These are phyloP conservation scores for Machaerirhynchus nigripectus DNA, from an alignment of 2,113 vertebrate genomes.

Conservation along the genomic window DNA sequence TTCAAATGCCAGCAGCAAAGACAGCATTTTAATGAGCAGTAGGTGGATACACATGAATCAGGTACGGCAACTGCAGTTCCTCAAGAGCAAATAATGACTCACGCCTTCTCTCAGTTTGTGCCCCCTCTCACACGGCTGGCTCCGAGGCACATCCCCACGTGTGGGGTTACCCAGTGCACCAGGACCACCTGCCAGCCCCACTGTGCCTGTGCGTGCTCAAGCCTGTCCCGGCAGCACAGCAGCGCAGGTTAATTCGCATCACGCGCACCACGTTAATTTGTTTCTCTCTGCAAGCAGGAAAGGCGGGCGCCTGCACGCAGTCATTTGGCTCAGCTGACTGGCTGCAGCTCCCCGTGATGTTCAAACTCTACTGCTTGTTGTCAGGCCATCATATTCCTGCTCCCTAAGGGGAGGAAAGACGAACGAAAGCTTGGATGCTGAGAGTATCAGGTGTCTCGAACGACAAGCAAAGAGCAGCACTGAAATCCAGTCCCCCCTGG, in stretches of 20 bases:
- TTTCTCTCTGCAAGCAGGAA: neutral
- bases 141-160: neutral
- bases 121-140: neutral
- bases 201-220: neutral
- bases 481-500: neutral
- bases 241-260: neutral
- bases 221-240: neutral
- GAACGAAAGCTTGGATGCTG: neutral
- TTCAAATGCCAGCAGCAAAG: neutral
- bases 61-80: neutral
- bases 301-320: neutral
- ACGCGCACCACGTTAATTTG: neutral
- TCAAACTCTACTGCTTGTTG: neutral
- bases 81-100: neutral
- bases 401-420: neutral
- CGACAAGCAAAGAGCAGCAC: neutral
- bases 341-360: fast-evolving
- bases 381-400: neutral
- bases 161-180: neutral
- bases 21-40: neutral
- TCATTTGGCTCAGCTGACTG: neutral
- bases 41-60: neutral
- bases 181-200: neutral
- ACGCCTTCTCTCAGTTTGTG: neutral
- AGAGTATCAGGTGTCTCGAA: neutral